Evolutionary conservation across 2,113 vertebrate species (phyloP), one percentile per base, ranked within the genome.

Genomic region (Aegypius monachus): DNA sequence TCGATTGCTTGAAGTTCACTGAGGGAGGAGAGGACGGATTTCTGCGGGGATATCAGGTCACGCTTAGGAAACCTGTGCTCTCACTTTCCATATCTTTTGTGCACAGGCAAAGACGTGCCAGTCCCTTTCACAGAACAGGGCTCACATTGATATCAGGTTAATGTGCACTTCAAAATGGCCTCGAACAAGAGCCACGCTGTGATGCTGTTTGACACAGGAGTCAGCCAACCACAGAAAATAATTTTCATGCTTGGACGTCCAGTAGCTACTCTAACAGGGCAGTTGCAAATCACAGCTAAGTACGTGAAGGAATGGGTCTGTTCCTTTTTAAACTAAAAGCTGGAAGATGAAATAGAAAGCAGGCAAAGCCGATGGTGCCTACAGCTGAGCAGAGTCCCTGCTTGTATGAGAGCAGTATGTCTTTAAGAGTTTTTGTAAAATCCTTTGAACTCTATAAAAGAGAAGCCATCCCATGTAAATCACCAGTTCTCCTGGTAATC

Each of bases 101-200:
- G 2, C 2, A 5, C 29, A 40, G 22, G 66, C 89, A 89, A 89
- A 89, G 88, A 86, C 31, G 13, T 78, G 63, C 50, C 59, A 61
- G 81, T 83, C 16, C 62, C 62, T 90, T 73, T 43, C 16, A 8
- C 22, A 66, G 88, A 93, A 85, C 84, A 85, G 53, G 21, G 26
- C 11, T 50, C 10, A 80, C 94, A 80, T 20, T 91, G 89, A 61
- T 72, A 74, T 6, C 78, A 22, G 81, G 81, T 90, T 93, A 96
- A 77, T 31, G 47, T 79, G 67, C 34, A 47, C 73, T 87, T 81
- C 53, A 68, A 92, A 89, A 50, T 15, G 26, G 65, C 25, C 66
- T 82, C 16, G 13, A 90, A 84, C 86, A 73, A 53, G 48, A 74
- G 86, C 82, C 50, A 42, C 0, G 11, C 86, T 65, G 53, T 65